A percentile compares a stretch with the other conserved stretches of the same genome.
Evolutionary conservation across 2,113 vertebrate genomes (phyloP).

Genomic region (Albula goreensis): DNA sequence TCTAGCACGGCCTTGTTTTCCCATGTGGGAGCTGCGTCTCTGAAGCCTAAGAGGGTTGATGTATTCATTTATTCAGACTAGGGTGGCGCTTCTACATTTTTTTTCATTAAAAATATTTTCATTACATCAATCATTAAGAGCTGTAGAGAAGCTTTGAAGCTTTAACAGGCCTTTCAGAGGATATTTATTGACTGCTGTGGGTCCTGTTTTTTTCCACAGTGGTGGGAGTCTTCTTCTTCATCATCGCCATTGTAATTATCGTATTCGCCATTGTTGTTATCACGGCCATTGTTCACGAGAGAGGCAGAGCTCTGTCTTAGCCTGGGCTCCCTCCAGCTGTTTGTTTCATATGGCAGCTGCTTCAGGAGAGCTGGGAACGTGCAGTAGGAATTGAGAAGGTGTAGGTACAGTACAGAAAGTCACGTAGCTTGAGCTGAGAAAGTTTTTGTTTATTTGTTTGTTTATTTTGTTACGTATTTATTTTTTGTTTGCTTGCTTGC

Average conservation of each 20-base stretch:
- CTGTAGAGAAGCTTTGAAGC: background rate
- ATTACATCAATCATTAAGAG: background rate
- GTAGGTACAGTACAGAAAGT: no score
- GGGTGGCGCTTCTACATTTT: background rate
- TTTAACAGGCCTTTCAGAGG: background rate
- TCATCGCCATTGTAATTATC: background rate
- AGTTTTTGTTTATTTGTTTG: no score
- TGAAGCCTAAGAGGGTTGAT: background rate
- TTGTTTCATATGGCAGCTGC: no score
- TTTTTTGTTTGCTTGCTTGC: no score
- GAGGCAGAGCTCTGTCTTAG: background rate
- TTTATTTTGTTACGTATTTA: no score
- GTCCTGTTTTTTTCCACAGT: background rate
- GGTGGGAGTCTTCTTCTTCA: background rate
- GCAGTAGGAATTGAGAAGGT: no score
- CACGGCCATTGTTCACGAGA: background rate
- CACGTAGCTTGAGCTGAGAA: no score
- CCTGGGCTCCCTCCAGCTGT: background rate
- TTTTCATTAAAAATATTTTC: background rate
- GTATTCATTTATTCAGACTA: constrained; percentile 15
- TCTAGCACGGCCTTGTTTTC: background rate
- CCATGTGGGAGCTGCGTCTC: background rate
- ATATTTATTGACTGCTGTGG: background rate
- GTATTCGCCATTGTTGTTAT: background rate
- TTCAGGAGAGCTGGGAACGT: no score